Base-by-base conservation (phyloP, 1,140 invertebrate species). In the Pachyrhynchus sulphureomaculatus region DNA sequence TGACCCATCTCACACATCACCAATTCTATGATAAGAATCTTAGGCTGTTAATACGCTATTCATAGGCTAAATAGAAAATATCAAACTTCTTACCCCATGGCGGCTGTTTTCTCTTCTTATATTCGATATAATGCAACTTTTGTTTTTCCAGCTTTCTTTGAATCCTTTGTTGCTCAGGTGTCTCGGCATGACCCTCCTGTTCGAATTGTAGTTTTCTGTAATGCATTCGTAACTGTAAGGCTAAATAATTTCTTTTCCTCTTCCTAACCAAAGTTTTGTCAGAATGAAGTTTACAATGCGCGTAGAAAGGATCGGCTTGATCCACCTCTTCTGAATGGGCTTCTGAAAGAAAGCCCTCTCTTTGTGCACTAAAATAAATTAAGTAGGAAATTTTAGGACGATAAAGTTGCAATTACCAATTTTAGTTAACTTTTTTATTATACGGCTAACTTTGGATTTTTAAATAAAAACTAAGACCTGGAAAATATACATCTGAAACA, bases 221-320 rank as follows among this genome's bases (percentile, higher is more conserved):
- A 53, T 87, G 84, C 42, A 89, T 89, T 54, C 93, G 82, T 13
- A 95, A 79, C 70, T 95, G 92, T 15, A 97, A 79, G 2, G 92
- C 91, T 39, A 95, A 79, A 83, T 90, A 98, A 76, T 96, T 96
- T 2, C 91, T 81, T 72, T 90, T 86, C n/a, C 91, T 82, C 74
- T 85, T 84, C 73, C 87, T 86, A 9, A 91, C 86, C 23, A 91
- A 80, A 8, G 85, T 83, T 74, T 92, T 92, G 68, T 94, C 91
- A 0, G 91, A 92, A 77, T 95, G 92, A 20, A 95, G 80, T 77
- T 93, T 93, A 74, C 96, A 99, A 72, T 98, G 94, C 0, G 95
- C 95, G 77, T 95, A 98, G 76, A 96, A 98, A 0, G 95, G 95
- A 82, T 99, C 95, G 0, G 95, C 94, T 69, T 96, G 93, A 71